Evolutionary conservation across 2,888 invertebrate genomes (phyloP).

Genomic region (Ectemnius continuus): DNA sequence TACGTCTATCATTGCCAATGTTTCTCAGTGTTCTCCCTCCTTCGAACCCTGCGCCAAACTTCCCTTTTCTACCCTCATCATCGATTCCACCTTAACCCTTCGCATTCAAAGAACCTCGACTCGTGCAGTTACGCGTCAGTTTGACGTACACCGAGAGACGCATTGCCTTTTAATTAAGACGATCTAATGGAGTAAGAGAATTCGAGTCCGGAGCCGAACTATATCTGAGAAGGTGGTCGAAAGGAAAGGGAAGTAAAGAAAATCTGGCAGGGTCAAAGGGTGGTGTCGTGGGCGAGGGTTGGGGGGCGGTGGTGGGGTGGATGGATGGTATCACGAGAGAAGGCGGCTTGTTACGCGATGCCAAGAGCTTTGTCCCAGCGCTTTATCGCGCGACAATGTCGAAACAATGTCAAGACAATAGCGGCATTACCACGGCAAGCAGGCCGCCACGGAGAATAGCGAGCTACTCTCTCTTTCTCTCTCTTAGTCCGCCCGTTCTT

Average conservation of each 20-base stretch:
- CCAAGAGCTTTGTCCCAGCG: slow-evolving; percentile 69
- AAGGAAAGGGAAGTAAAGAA: slow-evolving; percentile 18
- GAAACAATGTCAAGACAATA: slow-evolving; percentile 72
- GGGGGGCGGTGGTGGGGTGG: slow-evolving; percentile 36
- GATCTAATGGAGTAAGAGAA: too few species aligned
- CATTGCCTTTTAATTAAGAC: too few species aligned
- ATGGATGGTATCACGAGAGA: slow-evolving; percentile 50
- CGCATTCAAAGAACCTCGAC: slow-evolving; percentile 4
- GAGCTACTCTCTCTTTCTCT: slow-evolving; percentile 39
- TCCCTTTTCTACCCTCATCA: slow-evolving; percentile 40
- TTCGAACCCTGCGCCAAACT: slow-evolving; percentile 27
- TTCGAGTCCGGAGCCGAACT: too few species aligned
- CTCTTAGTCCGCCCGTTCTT: slow-evolving; percentile 11
- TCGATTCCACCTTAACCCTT: slow-evolving; percentile 21
- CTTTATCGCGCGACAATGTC: slow-evolving; percentile 74
- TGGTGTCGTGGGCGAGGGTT: not conserved
- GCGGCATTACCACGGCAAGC: slow-evolving; percentile 69
- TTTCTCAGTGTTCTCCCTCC: slow-evolving; percentile 29
- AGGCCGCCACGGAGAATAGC: slow-evolving; percentile 64
- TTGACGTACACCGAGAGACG: too few species aligned
- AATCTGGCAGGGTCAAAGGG: not conserved
- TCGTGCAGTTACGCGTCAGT: too few species aligned
- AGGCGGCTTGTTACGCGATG: slow-evolving; percentile 67
- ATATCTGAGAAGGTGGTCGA: not conserved
- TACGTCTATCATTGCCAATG: slow-evolving; percentile 38